Conservation (phyloP, 2,797 vertebrate species). For the Pagetopsis macropterus region DNA sequence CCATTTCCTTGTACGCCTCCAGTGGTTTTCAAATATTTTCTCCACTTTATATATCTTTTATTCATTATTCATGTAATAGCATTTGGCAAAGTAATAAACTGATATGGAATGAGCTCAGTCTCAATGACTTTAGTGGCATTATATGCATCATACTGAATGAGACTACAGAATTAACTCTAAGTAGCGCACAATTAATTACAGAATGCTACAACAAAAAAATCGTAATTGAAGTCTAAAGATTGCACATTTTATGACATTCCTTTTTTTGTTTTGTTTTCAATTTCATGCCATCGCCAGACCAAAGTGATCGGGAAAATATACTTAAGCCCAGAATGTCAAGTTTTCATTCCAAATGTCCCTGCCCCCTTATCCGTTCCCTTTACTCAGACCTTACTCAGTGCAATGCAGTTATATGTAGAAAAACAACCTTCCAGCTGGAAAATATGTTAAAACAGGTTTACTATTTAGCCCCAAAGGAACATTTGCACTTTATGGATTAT, state of each 20-base stretch:
- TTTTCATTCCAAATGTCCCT: constrained; percentile 7
- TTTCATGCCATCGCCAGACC: constrained; percentile 21
- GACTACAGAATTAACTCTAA: constrained; percentile 67
- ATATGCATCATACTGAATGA: constrained; percentile 67
- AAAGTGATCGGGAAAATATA: constrained; percentile 38
- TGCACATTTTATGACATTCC: constrained; percentile 25
- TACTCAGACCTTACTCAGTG: not conserved
- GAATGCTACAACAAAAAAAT: constrained; percentile 33
- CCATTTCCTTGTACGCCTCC: constrained; percentile 10
- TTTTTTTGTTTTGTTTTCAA: constrained; percentile 26
- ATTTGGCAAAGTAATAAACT: constrained; percentile 60
- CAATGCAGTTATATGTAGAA: constrained; percentile 3
- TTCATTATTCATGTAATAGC: constrained; percentile 54
- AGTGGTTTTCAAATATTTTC: constrained; percentile 45
- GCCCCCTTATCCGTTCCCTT: not conserved
- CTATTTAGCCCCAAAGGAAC: constrained; percentile 16
- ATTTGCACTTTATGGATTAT: constrained; percentile 32
- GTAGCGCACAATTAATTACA: constrained; percentile 57
- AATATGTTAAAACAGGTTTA: constrained; percentile 26
- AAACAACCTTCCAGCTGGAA: constrained; percentile 9
- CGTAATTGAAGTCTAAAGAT: constrained; percentile 41
- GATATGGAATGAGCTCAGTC: constrained; percentile 56
- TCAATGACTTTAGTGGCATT: constrained; percentile 53
- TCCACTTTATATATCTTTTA: constrained; percentile 40
- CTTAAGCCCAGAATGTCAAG: not conserved